Percentiles rank a stretch among this genome's conserved stretches.
Evolutionary conservation across 2,888 invertebrate genomes (phyloP).

Genomic region (Panzeria rudis): DNA sequence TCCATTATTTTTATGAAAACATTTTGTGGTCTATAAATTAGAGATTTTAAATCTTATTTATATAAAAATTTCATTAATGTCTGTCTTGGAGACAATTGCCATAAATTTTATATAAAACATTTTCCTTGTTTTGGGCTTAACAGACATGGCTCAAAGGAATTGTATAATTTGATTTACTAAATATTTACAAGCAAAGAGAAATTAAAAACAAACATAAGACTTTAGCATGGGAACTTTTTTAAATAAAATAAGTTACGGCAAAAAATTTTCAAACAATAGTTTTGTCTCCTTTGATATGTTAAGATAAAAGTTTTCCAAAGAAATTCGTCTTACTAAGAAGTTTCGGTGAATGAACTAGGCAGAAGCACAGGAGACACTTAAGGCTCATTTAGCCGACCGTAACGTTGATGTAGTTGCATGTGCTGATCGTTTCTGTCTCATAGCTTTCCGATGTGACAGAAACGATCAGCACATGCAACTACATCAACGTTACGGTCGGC

Average conservation of each 20-base stretch:
- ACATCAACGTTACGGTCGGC: too few relatives aligned
- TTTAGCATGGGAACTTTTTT: background rate
- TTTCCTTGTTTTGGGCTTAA: background rate
- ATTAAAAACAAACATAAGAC: background rate
- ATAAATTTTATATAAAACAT: slow-evolving; percentile 36
- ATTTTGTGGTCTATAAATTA: slow-evolving; percentile 48
- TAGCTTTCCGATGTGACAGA: too few relatives aligned
- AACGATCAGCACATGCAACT: too few relatives aligned
- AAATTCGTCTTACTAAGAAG: too few relatives aligned
- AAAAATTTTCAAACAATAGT: too few relatives aligned
- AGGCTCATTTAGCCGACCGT: too few relatives aligned
- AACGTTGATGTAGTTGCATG: too few relatives aligned
- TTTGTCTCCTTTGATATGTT: too few relatives aligned
- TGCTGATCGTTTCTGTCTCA: too few relatives aligned
- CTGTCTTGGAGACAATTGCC: slow-evolving; percentile 6
- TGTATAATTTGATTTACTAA: slow-evolving; percentile 17
- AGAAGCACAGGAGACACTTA: too few relatives aligned
- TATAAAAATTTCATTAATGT: slow-evolving; percentile 36
- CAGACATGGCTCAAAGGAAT: slow-evolving; percentile 10
- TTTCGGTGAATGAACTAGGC: too few relatives aligned
- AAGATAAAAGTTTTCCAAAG: too few relatives aligned
- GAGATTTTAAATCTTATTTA: slow-evolving; percentile 27
- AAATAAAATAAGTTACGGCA: background rate
- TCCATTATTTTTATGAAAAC: slow-evolving; percentile 31
- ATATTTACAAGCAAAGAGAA: background rate